Conservation (phyloP, 2,888 invertebrate species). For the Cosmia trapezina region DNA sequence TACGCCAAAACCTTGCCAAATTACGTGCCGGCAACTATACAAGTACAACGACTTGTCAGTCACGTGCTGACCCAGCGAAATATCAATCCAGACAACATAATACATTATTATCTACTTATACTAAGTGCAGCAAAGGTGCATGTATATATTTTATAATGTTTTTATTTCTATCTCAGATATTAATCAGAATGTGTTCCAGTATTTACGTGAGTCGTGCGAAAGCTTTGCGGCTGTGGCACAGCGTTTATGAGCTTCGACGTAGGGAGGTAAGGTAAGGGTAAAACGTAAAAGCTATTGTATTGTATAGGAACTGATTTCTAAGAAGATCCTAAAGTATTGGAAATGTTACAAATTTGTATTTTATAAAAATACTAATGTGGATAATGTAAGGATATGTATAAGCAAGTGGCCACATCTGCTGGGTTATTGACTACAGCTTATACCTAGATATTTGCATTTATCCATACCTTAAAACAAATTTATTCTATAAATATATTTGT, state of each 20-base stretch:
- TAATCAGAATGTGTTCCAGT: conserved; percentile 80
- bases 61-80: conserved; percentile 25
- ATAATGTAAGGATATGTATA: conserved; percentile 63
- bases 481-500: conserved; percentile 62
- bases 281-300: conserved; percentile 83
- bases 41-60: conserved; percentile 42
- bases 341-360: conserved; percentile 90
- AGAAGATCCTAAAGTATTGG: conserved; percentile 88
- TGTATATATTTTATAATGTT: conserved; percentile 40
- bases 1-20: too few species aligned
- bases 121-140: conserved; percentile 29
- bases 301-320: conserved; percentile 86
- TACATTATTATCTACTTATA: conserved; percentile 17
- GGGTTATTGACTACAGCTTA: conserved; percentile 49
- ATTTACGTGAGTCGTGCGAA: conserved; percentile 77
- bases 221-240: conserved; percentile 82
- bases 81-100: conserved; percentile 19
- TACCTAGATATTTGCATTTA: conserved; percentile 61
- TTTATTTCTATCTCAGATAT: conserved; percentile 84
- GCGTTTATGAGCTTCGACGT: conserved; percentile 88
- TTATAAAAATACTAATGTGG: conserved; percentile 70
- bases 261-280: conserved; percentile 88
- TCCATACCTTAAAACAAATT: conserved; percentile 51
- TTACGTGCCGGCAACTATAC: too few species aligned
- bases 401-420: conserved; percentile 40